Evolutionary conservation across 2,888 invertebrate genomes (phyloP).

Genomic region (Ichneumon xanthorius): DNA sequence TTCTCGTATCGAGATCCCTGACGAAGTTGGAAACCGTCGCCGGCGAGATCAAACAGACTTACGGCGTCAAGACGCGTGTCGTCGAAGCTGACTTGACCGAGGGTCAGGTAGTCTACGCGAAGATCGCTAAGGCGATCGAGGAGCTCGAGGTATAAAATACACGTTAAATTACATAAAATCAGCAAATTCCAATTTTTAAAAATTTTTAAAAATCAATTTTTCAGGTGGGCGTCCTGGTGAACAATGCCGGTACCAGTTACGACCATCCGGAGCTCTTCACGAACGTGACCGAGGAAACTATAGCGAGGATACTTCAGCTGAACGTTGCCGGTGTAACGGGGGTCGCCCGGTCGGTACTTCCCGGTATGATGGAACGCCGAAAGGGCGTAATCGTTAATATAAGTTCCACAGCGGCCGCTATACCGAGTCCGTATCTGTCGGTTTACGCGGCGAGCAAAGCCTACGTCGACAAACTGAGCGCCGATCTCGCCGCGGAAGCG

Average conservation of each 20-base stretch:
- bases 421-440: constrained; percentile 93
- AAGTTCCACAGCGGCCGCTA: constrained; percentile 92
- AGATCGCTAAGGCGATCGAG: constrained; percentile 89
- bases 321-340: constrained; percentile 87
- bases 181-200: background rate
- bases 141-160: constrained; percentile 83
- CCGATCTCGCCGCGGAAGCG: constrained; percentile 92
- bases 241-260: constrained; percentile 90
- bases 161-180: background rate
- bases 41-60: constrained; percentile 90
- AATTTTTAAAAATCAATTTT: background rate
- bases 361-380: constrained; percentile 92
- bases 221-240: constrained; percentile 85
- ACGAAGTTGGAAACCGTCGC: constrained; percentile 91
- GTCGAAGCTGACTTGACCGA: constrained; percentile 93
- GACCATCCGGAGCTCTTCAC: constrained; percentile 87
- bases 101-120: constrained; percentile 90
- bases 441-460: constrained; percentile 97
- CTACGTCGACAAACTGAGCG: constrained; percentile 93
- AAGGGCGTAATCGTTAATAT: constrained; percentile 96
- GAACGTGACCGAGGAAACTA: constrained; percentile 81
- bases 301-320: constrained; percentile 81
- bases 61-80: constrained; percentile 91
- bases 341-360: constrained; percentile 90
- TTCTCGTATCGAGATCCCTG: constrained; percentile 92